A percentile compares a stretch with the other conserved stretches of the same genome.
These are phyloP conservation scores for Rambutsinella grinnellia DNA, from an alignment of 2,888 invertebrate species.

Conservation along the genomic window DNA sequence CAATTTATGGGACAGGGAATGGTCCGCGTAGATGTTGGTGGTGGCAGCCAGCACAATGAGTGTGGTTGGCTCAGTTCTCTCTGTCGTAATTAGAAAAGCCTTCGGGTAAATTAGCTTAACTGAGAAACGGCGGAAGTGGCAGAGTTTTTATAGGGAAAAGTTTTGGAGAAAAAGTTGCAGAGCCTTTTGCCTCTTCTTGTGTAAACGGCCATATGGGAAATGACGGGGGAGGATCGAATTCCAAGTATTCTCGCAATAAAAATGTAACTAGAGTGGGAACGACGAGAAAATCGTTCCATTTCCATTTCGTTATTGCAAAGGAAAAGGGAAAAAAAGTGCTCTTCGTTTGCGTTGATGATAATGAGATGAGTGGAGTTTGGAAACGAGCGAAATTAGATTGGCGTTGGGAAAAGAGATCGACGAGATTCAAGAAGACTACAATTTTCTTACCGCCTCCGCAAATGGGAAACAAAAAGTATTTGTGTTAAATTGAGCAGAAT, in stretches of 20 bases:
- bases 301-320: constrained; percentile 13
- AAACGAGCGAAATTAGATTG: neutral
- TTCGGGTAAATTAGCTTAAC: constrained; percentile 52
- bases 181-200: no score
- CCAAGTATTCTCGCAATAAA: neutral
- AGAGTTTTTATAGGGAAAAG: constrained; percentile 7
- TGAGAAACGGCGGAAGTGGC: constrained; percentile 50
- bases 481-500: constrained; percentile 44
- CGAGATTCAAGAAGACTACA: no score
- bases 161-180: no score
- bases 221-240: neutral
- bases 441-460: no score
- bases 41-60: constrained; percentile 16
- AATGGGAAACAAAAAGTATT: constrained; percentile 1
- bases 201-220: constrained; percentile 36
- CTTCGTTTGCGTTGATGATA: constrained; percentile 14
- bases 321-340: constrained; percentile 24
- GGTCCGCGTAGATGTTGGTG: neutral
- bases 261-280: constrained; percentile 1
- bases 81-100: constrained; percentile 49
- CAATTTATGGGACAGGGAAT: constrained; percentile 4
- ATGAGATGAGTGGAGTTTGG: constrained; percentile 8
- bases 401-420: neutral
- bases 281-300: neutral
- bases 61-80: constrained; percentile 10